Evolutionary conservation across 2,113 vertebrate species (phyloP).

Genomic region (Sterrhoptilus dennistouni): DNA sequence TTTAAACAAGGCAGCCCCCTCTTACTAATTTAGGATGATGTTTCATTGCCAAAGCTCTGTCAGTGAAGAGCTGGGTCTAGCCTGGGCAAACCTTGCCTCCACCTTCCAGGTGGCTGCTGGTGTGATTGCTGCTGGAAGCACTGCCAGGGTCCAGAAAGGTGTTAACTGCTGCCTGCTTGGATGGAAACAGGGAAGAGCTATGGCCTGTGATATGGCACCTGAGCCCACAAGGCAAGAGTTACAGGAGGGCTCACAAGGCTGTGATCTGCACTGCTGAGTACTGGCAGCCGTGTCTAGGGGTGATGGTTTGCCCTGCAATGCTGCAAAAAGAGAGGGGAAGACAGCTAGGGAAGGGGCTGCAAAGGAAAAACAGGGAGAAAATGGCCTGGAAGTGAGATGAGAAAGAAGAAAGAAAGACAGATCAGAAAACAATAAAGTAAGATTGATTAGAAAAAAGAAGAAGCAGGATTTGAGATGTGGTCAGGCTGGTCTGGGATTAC

Average conservation of each 20-base stretch:
- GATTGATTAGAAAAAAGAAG: not conserved
- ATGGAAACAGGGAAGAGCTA: not conserved
- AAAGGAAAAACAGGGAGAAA: not conserved
- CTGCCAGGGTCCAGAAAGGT: not conserved
- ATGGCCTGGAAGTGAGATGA: not conserved
- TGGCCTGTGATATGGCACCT: not conserved
- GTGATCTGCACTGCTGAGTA: not conserved
- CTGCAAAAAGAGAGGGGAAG: not conserved
- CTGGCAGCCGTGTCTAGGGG: fast-evolving
- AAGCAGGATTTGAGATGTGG: not conserved
- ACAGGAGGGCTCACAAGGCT: not conserved
- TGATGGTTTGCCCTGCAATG: not conserved
- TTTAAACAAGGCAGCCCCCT: not conserved
- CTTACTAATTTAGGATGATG: not conserved
- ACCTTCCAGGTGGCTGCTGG: not conserved
- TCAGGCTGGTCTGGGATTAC: not conserved
- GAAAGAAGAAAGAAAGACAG: not conserved
- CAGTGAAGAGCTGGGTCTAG: not conserved
- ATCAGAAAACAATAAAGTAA: not conserved
- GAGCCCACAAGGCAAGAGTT: not conserved
- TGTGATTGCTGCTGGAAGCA: not conserved
- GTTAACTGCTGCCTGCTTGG: not conserved
- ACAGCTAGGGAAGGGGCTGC: not conserved
- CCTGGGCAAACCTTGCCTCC: not conserved
- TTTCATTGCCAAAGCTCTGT: not conserved